Base-by-base conservation (phyloP, 2,113 vertebrate species). In the Otolemur garnettii region DNA sequence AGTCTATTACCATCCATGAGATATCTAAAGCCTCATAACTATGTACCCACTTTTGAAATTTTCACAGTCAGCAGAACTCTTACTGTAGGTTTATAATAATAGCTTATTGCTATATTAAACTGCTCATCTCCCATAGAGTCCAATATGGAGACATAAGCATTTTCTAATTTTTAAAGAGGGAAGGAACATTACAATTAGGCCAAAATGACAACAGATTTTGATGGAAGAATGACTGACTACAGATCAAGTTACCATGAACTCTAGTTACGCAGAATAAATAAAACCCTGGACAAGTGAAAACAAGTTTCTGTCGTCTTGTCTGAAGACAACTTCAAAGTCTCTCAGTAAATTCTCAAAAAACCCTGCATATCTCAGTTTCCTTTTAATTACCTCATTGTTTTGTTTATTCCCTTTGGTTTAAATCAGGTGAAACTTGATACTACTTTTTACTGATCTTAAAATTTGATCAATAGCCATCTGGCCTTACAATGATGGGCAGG, bases 341-440 rank as follows among this genome's bases (percentile, higher is more conserved):
- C 35, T 96, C 64, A 84, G 45, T 59, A 87, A 95, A 92, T 66
- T 33, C 4, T 15, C 26, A 50, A 62, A 50, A 62, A 91, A 53
- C 38, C 5, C 33, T 28, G 26, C 14, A 15, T 77, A 81, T 84
- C 42, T 87, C 91, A 93, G 59, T 87, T 64, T 68, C 42, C 53
- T 79, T 90, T 21, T 83, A 45, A 30, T 77, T 64, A 71, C 33
- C 38, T 64, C 71, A 84, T 79, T 75, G 45, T 80, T 93, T 91
- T 82, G 21, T 90, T 89, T 88, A 85, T 57, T 91, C 18, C 53
- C 55, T 91, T 87, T 22, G 69, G 53, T 22, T 94, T 80, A 88
- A 95, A 55, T 88, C 66, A 85, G 57, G 55, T 88, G 59, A 92
- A 90, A 90, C 10, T 6, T 62, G 57, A 94, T 50, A 83, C 95